Percentiles rank a stretch among this genome's conserved stretches.
Evolutionary conservation across 2,797 vertebrate species (phyloP).

Genomic region (Xyrichtys novacula): DNA sequence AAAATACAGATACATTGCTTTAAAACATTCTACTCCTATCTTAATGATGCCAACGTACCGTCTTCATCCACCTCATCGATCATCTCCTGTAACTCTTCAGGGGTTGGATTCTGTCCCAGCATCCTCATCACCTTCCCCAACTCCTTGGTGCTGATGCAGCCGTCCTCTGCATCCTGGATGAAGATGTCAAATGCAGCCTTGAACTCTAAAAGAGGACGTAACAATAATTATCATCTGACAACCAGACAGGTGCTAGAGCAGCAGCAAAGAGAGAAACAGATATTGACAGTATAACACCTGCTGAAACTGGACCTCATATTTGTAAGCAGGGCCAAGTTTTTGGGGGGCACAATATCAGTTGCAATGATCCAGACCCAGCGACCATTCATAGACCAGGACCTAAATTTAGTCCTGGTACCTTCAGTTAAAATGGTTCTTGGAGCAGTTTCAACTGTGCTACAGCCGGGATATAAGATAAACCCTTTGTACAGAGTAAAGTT

Average conservation of each 20-base stretch:
- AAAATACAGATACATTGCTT: too few relatives aligned
- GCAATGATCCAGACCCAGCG: not conserved
- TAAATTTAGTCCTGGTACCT: not conserved
- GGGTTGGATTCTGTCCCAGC: conserved; percentile 97
- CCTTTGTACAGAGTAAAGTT: not conserved
- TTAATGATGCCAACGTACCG: conserved; percentile 78
- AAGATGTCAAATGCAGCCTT: conserved; percentile 98
- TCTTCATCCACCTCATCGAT: conserved; percentile 99
- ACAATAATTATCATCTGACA: not conserved
- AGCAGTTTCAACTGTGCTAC: not conserved
- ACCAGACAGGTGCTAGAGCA: not conserved
- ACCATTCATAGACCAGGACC: not conserved
- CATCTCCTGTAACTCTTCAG: conserved; percentile 98
- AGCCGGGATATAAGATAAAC: not conserved
- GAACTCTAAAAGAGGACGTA: conserved; percentile 87
- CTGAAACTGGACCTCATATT: too few relatives aligned
- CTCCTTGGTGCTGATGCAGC: conserved; percentile 89
- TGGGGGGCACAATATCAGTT: too few relatives aligned
- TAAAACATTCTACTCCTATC: not conserved
- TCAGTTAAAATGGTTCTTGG: not conserved
- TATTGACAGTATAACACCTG: not conserved
- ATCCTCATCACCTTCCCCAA: conserved; percentile 91
- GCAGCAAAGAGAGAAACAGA: not conserved
- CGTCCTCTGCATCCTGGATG: conserved; percentile 91
- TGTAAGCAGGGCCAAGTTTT: too few relatives aligned